phyloP scores from a whole-genome alignment of 53 echinoderm and acorn worm species.

The Astropecten irregularis region DNA sequence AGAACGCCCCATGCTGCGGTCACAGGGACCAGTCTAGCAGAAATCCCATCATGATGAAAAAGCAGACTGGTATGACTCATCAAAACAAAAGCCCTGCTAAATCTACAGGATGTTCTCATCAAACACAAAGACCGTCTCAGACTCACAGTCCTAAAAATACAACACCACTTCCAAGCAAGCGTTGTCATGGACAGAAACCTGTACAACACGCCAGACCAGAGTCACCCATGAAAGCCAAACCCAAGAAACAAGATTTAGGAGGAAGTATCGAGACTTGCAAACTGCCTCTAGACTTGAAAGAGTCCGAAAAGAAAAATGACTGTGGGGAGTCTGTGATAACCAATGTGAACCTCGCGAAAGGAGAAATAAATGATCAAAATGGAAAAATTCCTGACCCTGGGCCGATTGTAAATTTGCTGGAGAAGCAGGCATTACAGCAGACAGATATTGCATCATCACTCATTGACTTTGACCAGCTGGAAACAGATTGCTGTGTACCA shows the following conservation, averaged over 20 bases:
- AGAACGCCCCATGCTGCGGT: too few species aligned
- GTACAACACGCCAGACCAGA: neutral
- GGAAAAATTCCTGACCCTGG: neutral
- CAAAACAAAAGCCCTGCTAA: conserved; percentile 4
- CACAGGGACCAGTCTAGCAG: neutral
- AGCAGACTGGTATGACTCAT: conserved; percentile 4
- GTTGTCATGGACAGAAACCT: neutral
- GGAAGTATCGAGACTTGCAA: too few species aligned
- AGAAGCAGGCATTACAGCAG: neutral
- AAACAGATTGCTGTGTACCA: neutral
- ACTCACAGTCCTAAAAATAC: neutral
- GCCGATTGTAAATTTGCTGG: too few species aligned
- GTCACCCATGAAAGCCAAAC: neutral
- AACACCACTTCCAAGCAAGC: neutral
- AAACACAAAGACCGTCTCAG: neutral
- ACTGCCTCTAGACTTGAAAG: too few species aligned
- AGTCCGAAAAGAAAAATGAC: too few species aligned
- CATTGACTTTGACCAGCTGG: neutral
- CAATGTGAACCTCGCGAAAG: too few species aligned
- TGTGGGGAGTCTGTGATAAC: too few species aligned
- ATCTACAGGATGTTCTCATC: conserved; percentile 23
- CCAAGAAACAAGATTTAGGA: neutral
- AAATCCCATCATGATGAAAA: conserved; percentile 16
- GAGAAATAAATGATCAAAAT: neutral
- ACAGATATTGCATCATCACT: conserved; percentile 36